phyloP scores from a whole-genome alignment of 1,140 invertebrate genomes.

The Trichomalopsis sarcophagae region DNA sequence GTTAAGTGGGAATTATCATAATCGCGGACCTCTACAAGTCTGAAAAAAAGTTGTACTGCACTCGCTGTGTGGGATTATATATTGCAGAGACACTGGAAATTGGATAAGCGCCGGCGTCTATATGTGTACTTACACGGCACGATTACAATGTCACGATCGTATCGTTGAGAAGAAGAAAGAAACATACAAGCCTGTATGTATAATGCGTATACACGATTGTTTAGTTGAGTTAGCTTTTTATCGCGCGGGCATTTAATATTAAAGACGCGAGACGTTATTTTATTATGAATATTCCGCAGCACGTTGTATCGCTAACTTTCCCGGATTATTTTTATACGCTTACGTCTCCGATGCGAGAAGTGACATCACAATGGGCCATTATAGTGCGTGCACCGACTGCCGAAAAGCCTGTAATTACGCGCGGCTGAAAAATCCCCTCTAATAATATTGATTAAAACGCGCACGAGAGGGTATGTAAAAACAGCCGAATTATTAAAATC shows the following conservation, averaged over 20 bases:
- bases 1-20: conserved; percentile 11
- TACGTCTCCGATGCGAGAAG: not conserved
- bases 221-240: not conserved
- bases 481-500: not conserved
- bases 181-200: not conserved
- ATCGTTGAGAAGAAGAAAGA: not conserved
- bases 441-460: not conserved
- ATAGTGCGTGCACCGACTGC: not conserved
- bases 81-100: not conserved
- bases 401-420: not conserved
- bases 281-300: not conserved
- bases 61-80: not conserved
- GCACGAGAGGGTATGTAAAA: not conserved
- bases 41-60: not conserved
- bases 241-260: not conserved
- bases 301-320: not conserved
- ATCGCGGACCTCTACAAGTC: not conserved
- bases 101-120: not conserved
- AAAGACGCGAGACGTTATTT: not conserved
- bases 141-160: not conserved
- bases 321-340: not conserved
- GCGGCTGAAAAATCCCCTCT: not conserved
- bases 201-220: not conserved
- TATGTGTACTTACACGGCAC: not conserved
- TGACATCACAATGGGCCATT: conserved; percentile 16